These are phyloP conservation scores for Spheniscus mendiculus DNA, from an alignment of 2,113 vertebrate species.

Conservation along the genomic window DNA sequence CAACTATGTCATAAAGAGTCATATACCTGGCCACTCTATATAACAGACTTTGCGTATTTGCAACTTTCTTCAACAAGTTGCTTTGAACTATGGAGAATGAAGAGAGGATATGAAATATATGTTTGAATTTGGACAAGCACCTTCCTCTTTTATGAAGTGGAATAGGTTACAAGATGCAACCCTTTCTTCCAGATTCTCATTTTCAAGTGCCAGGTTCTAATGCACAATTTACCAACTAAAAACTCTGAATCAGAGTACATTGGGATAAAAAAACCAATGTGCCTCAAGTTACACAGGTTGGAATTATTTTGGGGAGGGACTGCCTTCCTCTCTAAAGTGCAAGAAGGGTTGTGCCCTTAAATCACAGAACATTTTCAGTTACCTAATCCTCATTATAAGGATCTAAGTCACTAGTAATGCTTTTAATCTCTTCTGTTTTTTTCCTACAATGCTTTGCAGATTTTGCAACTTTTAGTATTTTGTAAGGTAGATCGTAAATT, in stretches of 20 bases:
- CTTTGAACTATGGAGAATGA: neutral
- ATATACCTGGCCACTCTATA: neutral
- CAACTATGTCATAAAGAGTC: neutral
- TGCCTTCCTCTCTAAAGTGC: neutral
- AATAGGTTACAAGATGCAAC: neutral
- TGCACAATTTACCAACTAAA: neutral
- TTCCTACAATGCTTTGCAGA: neutral
- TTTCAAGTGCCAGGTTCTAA: neutral
- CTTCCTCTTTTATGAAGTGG: neutral
- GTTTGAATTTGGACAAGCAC: neutral
- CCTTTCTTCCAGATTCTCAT: neutral
- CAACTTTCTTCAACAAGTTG: neutral
- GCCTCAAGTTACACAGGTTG: neutral
- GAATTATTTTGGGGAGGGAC: neutral
- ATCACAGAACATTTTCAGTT: neutral
- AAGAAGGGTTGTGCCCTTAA: neutral
- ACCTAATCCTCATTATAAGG: neutral
- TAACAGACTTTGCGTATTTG: neutral
- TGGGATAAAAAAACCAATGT: neutral
- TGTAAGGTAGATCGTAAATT: constrained; percentile 38
- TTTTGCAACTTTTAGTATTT: constrained; percentile 58
- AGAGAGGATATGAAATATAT: neutral
- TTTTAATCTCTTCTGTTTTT: constrained; percentile 14
- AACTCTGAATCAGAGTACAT: neutral
- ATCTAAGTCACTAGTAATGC: neutral